phyloP scores from a whole-genome alignment of 1,140 invertebrate genomes.

The Myzus persicae region DNA sequence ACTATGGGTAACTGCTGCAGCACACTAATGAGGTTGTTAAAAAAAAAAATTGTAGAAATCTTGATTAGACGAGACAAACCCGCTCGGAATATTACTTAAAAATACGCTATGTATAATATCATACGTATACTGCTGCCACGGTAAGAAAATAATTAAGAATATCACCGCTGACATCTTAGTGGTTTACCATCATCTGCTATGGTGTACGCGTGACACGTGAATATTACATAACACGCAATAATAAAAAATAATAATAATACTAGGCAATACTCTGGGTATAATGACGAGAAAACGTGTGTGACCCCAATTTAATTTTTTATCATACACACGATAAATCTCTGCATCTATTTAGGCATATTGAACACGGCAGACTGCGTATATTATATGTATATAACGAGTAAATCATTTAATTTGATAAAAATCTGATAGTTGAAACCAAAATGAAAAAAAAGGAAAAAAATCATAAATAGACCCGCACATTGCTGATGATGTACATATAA shows the following conservation, averaged over 20 bases:
- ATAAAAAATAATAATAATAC: neutral
- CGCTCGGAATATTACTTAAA: neutral
- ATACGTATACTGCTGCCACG: neutral
- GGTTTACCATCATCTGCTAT: neutral
- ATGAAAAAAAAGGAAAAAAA: neutral
- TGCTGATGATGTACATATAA: neutral
- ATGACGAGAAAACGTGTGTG: neutral
- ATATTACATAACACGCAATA: neutral
- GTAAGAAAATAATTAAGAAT: neutral
- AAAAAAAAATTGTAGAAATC: neutral
- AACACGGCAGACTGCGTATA: neutral
- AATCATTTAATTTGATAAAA: neutral
- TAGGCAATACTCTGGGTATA: no score
- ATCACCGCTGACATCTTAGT: neutral
- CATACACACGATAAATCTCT: neutral
- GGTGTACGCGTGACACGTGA: neutral
- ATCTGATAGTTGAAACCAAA: neutral
- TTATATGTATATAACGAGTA: neutral
- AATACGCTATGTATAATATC: neutral
- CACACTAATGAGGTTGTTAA: constrained; percentile 21
- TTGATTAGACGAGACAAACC: neutral
- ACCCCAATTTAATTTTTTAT: neutral
- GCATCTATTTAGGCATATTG: neutral
- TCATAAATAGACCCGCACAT: neutral
- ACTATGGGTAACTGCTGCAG: neutral